phyloP scores from a whole-genome alignment of 1,140 invertebrate species.

The Drosophila neocordata region DNA sequence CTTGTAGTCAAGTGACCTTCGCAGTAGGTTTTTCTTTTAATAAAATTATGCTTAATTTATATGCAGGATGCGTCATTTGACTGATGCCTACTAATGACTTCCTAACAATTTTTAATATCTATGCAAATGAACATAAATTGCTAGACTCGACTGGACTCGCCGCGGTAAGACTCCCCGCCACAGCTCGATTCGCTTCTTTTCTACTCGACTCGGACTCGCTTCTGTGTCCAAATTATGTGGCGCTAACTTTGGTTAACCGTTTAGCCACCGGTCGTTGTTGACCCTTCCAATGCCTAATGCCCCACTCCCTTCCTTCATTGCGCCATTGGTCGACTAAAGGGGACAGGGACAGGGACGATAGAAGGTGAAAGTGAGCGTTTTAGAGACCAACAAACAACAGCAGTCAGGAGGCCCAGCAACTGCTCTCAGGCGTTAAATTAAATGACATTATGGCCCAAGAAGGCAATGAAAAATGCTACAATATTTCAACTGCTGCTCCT shows the following conservation, averaged over 20 bases:
- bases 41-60: conserved; percentile 81
- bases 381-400: conserved; percentile 33
- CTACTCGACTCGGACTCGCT: neutral
- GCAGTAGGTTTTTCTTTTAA: conserved; percentile 52
- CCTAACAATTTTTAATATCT: conserved; percentile 82
- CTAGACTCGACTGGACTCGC: conserved; percentile 49
- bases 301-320: no score
- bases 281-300: conserved; percentile 24
- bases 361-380: no score
- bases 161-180: neutral
- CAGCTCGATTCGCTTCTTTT: neutral
- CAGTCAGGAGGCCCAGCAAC: conserved; percentile 44
- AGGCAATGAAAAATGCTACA: conserved; percentile 68
- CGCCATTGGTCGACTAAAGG: conserved; percentile 7
- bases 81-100: conserved; percentile 80
- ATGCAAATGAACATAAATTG: conserved; percentile 81
- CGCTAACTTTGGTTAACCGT: conserved; percentile 74
- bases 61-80: conserved; percentile 80
- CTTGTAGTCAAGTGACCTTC: conserved; percentile 63
- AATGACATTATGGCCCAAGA: conserved; percentile 73
- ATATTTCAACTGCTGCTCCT: conserved; percentile 39
- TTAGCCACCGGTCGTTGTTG: conserved; percentile 59
- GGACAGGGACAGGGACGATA: neutral
- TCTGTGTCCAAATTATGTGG: conserved; percentile 46
- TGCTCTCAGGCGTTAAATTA: conserved; percentile 80